Evolutionary conservation across 1,140 invertebrate genomes (phyloP).

Genomic region (Drosophila bifasciata): DNA sequence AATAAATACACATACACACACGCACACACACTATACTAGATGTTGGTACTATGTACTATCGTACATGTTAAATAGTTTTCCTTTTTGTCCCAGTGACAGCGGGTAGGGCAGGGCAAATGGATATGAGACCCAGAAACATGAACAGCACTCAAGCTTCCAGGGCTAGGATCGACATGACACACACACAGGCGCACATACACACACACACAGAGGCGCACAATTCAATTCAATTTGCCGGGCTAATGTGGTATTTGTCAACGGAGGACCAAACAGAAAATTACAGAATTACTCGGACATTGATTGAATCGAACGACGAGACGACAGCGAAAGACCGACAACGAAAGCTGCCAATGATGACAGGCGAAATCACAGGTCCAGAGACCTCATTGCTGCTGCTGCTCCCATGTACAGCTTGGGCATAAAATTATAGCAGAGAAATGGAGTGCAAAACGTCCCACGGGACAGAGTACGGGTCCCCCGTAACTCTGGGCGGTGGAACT

Average conservation of each 20-base stretch:
- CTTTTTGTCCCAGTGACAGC: conserved; percentile 21
- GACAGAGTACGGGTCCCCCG: too few species aligned
- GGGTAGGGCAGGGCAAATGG: conserved; percentile 21
- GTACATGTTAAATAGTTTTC: conserved; percentile 71
- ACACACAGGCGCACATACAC: conserved; percentile 19
- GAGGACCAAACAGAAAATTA: conserved; percentile 74
- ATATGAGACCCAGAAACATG: conserved; percentile 29
- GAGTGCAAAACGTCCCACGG: conserved; percentile 62
- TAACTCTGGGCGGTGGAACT: too few species aligned
- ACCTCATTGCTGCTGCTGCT: conserved; percentile 4
- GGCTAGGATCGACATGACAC: conserved; percentile 27
- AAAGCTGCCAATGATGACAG: conserved; percentile 48
- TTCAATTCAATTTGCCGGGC: conserved; percentile 79
- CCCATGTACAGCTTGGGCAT: conserved; percentile 41
- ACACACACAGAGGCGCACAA: conserved; percentile 50
- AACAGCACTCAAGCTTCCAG: conserved; percentile 58
- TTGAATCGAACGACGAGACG: conserved; percentile 68
- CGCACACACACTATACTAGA: background rate
- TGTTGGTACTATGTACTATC: too few species aligned
- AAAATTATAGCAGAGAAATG: conserved; percentile 71
- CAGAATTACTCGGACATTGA: conserved; percentile 81
- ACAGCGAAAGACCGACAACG: conserved; percentile 13
- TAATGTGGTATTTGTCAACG: conserved; percentile 82
- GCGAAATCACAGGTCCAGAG: conserved; percentile 32
- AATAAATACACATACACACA: conserved; percentile 52